Evolutionary conservation across 2,888 invertebrate genomes (phyloP).

Genomic region (Drosophila borborema): DNA sequence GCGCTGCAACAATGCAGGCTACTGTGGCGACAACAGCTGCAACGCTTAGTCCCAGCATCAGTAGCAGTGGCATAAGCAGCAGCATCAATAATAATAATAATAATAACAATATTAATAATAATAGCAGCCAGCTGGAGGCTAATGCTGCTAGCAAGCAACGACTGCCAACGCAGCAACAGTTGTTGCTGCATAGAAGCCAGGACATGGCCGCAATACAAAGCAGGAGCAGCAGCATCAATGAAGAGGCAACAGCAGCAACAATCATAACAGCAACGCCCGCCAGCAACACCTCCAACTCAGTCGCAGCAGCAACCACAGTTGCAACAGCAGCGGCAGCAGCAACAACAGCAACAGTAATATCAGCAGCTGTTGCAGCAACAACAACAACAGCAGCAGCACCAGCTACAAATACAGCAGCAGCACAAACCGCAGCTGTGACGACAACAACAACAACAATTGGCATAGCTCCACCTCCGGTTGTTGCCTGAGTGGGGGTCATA

Average conservation of each 20-base stretch:
- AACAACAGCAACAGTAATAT: background rate
- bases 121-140: background rate
- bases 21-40: constrained; percentile 4
- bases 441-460: constrained; percentile 49
- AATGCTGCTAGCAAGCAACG: constrained; percentile 10
- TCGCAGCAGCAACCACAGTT: background rate
- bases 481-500: constrained; percentile 84
- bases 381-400: background rate
- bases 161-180: constrained; percentile 8
- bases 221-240: constrained; percentile 27
- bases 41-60: constrained; percentile 20
- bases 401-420: constrained; percentile 13
- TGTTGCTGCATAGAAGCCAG: constrained; percentile 9
- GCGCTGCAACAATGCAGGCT: constrained; percentile 18
- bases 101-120: background rate
- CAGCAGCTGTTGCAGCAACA: background rate
- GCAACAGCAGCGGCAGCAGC: background rate
- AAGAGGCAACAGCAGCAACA: constrained; percentile 17
- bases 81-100: background rate
- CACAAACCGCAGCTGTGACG: constrained; percentile 8
- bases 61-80: background rate
- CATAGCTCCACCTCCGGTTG: constrained; percentile 79
- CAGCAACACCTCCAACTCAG: constrained; percentile 3
- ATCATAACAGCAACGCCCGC: constrained; percentile 15
- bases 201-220: constrained; percentile 59